Conservation (phyloP, 2,888 invertebrate genomes). For the Platycheirus rosarum region DNA sequence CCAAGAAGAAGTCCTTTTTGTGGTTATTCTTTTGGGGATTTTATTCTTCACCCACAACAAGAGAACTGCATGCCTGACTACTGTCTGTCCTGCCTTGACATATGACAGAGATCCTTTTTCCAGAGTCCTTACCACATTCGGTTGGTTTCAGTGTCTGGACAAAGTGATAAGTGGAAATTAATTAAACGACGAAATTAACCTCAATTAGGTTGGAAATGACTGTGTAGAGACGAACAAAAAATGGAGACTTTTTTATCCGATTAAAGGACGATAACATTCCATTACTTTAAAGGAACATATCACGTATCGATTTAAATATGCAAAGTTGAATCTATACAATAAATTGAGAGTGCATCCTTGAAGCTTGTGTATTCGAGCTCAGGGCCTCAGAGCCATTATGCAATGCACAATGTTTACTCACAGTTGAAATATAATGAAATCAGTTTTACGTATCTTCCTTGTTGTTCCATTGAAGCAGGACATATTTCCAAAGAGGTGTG, state of each 20-base stretch:
- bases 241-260: not conserved
- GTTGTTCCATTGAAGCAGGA: constrained; percentile 55
- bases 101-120: constrained; percentile 37
- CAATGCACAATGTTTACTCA: not conserved
- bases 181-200: constrained; percentile 78
- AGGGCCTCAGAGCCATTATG: not conserved
- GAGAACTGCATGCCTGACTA: constrained; percentile 52
- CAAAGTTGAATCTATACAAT: constrained; percentile 60
- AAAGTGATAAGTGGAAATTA: constrained; percentile 80
- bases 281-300: too few species aligned
- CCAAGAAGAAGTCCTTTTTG: constrained; percentile 40
- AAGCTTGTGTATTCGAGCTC: not conserved
- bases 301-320: constrained; percentile 29
- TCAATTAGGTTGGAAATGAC: constrained; percentile 51
- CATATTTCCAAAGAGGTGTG: constrained; percentile 68
- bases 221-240: not conserved
- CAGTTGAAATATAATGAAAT: constrained; percentile 63
- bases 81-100: constrained; percentile 46
- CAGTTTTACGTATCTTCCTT: constrained; percentile 65
- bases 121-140: constrained; percentile 30
- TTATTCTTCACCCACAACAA: constrained; percentile 26
- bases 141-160: constrained; percentile 56
- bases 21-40: constrained; percentile 41
- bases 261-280: constrained; percentile 5
- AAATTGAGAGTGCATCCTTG: constrained; percentile 51